Base-by-base conservation (phyloP, 1,140 invertebrate species). In the Penaeus indicus region DNA sequence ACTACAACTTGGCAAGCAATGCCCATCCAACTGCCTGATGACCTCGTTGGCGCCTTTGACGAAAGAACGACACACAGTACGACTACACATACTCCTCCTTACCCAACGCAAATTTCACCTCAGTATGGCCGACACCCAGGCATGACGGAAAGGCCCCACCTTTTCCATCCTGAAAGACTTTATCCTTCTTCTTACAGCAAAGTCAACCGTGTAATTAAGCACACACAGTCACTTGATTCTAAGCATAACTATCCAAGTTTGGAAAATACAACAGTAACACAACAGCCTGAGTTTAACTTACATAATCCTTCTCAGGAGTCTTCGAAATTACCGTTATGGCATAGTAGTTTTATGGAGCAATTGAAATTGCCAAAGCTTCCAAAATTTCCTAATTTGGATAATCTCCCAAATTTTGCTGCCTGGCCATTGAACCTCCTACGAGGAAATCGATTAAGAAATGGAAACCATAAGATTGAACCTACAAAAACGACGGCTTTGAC, bases 21-120 rank as follows among this genome's bases (percentile, higher is more conserved):
- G 38, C 87, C 87, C 13, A 88, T 88, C 47, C 87, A 88, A 47
- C 64, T 88, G 16, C 87, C 87, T 0, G 81, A 88, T 25, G 87
- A 88, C 60, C 62, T 88, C 8, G 87, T 88, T 13, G 60, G 87
- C 8, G 54, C 72, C 27, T 25, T 69, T 13, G 79, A 42, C n/a
- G 4, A 67, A 10, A 47, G 42, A 38, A 64, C 61, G 22, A 75
- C 16, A 22, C 16, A 27, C 21, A 25, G 21, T 19, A 88, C 86
- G 5, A 84, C 32, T 67, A 21, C 54, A 0, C 11, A 27, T 3
- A 27, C 72, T 18, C 69, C 81, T 11, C 62, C 60, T 3, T 88
- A 88, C 72, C 81, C 81, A 10, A 88, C 72, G 1, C 27, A 69
- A 18, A 18, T 42, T 18, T 84, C 80, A 10, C 81, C 87, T 16